Evolutionary conservation across 2,888 invertebrate genomes (phyloP).

Genomic region (Lomographa bimaculata): DNA sequence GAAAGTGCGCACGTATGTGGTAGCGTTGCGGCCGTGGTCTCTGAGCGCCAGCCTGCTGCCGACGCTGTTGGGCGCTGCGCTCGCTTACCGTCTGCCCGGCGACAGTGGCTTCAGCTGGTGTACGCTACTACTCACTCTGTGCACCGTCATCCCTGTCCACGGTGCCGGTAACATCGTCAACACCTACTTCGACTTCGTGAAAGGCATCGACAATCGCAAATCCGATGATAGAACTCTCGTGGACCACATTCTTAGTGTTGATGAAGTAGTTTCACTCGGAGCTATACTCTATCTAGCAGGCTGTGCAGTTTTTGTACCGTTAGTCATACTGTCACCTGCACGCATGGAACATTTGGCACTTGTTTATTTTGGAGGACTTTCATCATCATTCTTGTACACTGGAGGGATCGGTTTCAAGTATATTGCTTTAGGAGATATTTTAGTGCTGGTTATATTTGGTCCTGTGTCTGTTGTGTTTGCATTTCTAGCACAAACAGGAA

Average conservation of each 20-base stretch:
- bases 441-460: conserved; percentile 96
- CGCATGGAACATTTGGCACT: conserved; percentile 97
- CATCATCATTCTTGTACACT: conserved; percentile 97
- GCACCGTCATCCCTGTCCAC: conserved; percentile 95
- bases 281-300: conserved; percentile 94
- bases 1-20: conserved; percentile 94
- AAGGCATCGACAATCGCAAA: conserved; percentile 96
- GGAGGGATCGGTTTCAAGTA: conserved; percentile 98
- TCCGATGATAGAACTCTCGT: conserved; percentile 97
- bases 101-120: conserved; percentile 90
- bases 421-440: conserved; percentile 96
- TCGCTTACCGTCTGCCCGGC: conserved; percentile 93
- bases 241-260: conserved; percentile 90
- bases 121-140: conserved; percentile 90
- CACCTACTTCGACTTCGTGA: conserved; percentile 97
- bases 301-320: conserved; percentile 91
- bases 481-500: conserved; percentile 95
- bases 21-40: conserved; percentile 97
- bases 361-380: conserved; percentile 97
- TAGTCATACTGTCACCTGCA: conserved; percentile 92
- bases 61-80: conserved; percentile 93
- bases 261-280: conserved; percentile 93
- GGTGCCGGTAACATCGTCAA: conserved; percentile 98
- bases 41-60: conserved; percentile 96
- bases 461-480: conserved; percentile 97